A percentile compares a stretch with the other conserved stretches of the same genome.
Conservation (phyloP, 2,113 vertebrate species). For the Amia ocellicauda region DNA sequence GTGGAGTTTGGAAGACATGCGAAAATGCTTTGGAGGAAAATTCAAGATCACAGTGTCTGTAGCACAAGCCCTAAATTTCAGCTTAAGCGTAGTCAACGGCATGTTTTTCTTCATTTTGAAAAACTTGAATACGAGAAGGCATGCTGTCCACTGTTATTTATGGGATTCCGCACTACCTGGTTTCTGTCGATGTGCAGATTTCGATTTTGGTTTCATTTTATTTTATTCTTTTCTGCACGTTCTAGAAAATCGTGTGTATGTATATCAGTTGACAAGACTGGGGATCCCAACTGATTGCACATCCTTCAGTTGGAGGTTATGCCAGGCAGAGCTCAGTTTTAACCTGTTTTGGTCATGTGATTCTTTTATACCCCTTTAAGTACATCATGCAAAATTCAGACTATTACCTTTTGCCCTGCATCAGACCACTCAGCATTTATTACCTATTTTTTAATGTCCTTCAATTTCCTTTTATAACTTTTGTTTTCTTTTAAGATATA, state of each 20-base stretch:
- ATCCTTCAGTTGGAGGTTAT: conserved; percentile 25
- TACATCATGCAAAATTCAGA: conserved; percentile 59
- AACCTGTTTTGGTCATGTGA: conserved; percentile 63
- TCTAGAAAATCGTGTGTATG: conserved; percentile 3
- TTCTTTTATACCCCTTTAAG: conserved; percentile 40
- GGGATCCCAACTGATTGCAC: conserved; percentile 16
- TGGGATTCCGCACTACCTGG: conserved; percentile 13
- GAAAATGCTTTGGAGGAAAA: conserved; percentile 26
- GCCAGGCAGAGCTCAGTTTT: conserved; percentile 36
- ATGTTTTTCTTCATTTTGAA: conserved; percentile 30
- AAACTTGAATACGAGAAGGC: conserved; percentile 27
- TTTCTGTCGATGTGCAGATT: background rate
- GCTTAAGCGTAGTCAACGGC: conserved; percentile 44
- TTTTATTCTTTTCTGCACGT: background rate
- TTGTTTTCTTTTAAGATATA: conserved; percentile 56
- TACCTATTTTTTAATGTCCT: conserved; percentile 80
- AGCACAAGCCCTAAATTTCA: conserved; percentile 30
- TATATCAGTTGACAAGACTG: conserved; percentile 14
- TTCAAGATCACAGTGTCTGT: conserved; percentile 6
- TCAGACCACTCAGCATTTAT: conserved; percentile 81
- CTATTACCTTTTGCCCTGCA: conserved; percentile 64
- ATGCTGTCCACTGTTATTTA: background rate
- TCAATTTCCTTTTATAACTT: conserved; percentile 57
- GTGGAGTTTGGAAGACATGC: background rate
- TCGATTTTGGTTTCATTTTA: conserved; percentile 5